phyloP scores from a whole-genome alignment of 2,888 invertebrate species.

The Amphipoea oculea region DNA sequence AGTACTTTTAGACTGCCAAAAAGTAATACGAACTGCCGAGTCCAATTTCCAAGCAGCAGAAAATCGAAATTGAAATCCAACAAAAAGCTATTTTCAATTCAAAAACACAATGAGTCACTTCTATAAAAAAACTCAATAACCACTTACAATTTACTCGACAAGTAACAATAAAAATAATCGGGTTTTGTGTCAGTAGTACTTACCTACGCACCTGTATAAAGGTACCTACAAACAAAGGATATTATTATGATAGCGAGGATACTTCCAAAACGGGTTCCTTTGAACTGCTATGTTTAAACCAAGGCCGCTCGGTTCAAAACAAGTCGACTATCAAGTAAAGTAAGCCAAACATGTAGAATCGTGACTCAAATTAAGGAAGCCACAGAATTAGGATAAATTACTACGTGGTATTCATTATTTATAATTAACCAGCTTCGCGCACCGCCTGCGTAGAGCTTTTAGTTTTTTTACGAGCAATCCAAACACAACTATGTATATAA shows the following conservation, averaged over 20 bases:
- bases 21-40: neutral
- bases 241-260: constrained; percentile 39
- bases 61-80: constrained; percentile 4
- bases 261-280: constrained; percentile 50
- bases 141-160: constrained; percentile 9
- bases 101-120: constrained; percentile 28
- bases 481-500: neutral
- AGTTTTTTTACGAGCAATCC: neutral
- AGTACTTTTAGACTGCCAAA: neutral
- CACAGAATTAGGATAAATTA: constrained; percentile 44
- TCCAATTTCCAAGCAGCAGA: neutral
- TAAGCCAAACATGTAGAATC: constrained; percentile 50
- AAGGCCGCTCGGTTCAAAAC: constrained; percentile 49
- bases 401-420: constrained; percentile 41
- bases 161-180: constrained; percentile 30
- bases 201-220: neutral
- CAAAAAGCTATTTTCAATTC: constrained; percentile 16
- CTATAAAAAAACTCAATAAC: constrained; percentile 18
- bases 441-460: constrained; percentile 8
- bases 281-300: constrained; percentile 29
- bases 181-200: constrained; percentile 28
- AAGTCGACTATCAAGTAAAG: constrained; percentile 50
- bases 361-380: constrained; percentile 58
- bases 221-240: constrained; percentile 46
- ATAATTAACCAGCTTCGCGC: constrained; percentile 29